A percentile compares a stretch with the other conserved stretches of the same genome.
Conservation (phyloP, 2,797 vertebrate genomes). For the Tapera naevia region DNA sequence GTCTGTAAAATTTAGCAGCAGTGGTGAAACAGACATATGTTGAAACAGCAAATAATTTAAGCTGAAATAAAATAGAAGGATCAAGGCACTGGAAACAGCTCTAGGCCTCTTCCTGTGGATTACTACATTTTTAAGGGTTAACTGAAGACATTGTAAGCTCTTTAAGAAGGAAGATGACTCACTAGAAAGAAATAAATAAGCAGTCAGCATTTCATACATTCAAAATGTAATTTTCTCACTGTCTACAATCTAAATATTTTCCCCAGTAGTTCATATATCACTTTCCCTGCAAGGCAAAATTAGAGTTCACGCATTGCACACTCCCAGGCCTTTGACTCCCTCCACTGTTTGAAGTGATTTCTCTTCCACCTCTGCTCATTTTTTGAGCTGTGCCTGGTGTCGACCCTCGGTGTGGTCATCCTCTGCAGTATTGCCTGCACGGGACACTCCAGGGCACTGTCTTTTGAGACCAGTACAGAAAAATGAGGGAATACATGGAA, state of each 20-base stretch:
- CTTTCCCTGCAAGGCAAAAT: background rate
- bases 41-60: background rate
- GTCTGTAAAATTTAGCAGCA: background rate
- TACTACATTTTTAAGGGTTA: background rate
- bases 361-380: background rate
- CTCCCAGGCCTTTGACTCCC: background rate
- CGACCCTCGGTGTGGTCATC: rapidly evolving
- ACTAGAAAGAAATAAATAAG: background rate
- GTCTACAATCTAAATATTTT: background rate
- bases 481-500: background rate
- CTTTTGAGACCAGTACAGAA: background rate
- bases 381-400: background rate
- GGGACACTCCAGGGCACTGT: background rate
- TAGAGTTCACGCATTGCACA: background rate
- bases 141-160: background rate
- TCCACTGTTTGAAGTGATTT: background rate
- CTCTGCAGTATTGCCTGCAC: background rate
- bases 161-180: background rate
- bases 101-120: background rate
- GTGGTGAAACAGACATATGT: background rate
- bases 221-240: background rate
- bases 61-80: background rate
- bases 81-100: background rate
- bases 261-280: background rate
- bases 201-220: background rate